Evolutionary conservation across 2,797 vertebrate genomes (phyloP).

Genomic region (Muscicapa striata): DNA sequence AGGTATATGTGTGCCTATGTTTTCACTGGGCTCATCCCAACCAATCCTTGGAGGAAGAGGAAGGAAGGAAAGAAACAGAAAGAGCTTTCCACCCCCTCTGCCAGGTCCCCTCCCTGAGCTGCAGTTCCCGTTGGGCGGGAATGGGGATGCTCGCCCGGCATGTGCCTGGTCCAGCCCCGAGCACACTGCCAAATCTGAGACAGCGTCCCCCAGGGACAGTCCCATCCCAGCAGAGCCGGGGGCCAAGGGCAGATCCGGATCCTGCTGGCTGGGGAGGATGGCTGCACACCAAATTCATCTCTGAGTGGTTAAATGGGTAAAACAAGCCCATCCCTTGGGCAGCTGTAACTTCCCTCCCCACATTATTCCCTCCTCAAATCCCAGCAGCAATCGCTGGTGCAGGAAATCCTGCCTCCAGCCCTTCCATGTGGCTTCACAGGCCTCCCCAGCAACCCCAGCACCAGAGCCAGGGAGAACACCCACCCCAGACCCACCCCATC

Average conservation of each 20-base stretch:
- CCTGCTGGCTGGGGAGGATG: neutral
- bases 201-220: neutral
- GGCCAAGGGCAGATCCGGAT: neutral
- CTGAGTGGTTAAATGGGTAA: neutral
- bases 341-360: neutral
- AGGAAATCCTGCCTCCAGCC: neutral
- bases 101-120: neutral
- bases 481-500: no score
- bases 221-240: neutral
- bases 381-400: neutral
- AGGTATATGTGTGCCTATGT: neutral
- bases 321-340: neutral
- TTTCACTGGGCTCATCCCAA: neutral
- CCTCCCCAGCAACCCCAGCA: neutral
- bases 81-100: neutral
- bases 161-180: neutral
- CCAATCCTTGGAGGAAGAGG: neutral
- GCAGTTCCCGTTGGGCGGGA: accelerated
- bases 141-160: neutral
- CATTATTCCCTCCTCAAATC: neutral
- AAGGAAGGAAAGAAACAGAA: neutral
- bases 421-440: neutral
- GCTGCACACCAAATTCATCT: neutral
- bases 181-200: neutral
- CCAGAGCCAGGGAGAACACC: neutral